Evolutionary conservation across 2,797 vertebrate genomes (phyloP).

Genomic region (Liasis olivaceus): DNA sequence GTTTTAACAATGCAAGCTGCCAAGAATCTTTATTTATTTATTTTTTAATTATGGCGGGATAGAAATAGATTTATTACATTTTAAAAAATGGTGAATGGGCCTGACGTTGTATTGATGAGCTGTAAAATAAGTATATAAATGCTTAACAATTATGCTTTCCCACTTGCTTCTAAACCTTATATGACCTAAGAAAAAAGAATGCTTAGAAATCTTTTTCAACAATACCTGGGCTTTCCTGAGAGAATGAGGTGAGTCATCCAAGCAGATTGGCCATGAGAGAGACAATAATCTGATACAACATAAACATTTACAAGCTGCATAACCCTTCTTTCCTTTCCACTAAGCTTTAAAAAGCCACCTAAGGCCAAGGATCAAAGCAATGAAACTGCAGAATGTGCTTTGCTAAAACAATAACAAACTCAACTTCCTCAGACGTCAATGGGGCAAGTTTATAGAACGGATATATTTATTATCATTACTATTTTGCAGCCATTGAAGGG

Average conservation of each 20-base stretch:
- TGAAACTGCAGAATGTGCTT: slow-evolving; percentile 44
- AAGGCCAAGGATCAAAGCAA: slow-evolving; percentile 68
- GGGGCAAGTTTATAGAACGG: slow-evolving; percentile 47
- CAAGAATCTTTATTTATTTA: background rate
- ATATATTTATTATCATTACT: slow-evolving; percentile 29
- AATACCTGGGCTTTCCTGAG: slow-evolving; percentile 47
- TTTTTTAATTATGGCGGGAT: background rate
- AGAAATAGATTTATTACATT: background rate
- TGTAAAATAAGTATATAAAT: slow-evolving; percentile 6
- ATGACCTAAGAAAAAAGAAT: background rate
- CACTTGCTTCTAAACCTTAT: background rate
- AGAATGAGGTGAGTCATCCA: slow-evolving; percentile 61
- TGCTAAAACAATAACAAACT: slow-evolving; percentile 62
- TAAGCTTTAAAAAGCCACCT: slow-evolving; percentile 57
- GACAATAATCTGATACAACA: slow-evolving; percentile 69
- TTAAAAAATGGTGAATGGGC: background rate
- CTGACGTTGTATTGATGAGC: background rate
- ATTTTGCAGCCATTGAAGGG: slow-evolving; percentile 56
- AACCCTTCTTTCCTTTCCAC: slow-evolving; percentile 55
- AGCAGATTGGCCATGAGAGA: slow-evolving; percentile 61
- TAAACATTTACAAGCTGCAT: slow-evolving; percentile 69
- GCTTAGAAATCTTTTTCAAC: slow-evolving; percentile 43
- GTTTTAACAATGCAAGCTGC: background rate
- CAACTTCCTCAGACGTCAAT: slow-evolving; percentile 61
- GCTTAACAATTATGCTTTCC: background rate